Percentiles rank a stretch among this genome's conserved stretches.
Conservation (phyloP, 2,888 invertebrate genomes). For the Orthosia cruda region DNA sequence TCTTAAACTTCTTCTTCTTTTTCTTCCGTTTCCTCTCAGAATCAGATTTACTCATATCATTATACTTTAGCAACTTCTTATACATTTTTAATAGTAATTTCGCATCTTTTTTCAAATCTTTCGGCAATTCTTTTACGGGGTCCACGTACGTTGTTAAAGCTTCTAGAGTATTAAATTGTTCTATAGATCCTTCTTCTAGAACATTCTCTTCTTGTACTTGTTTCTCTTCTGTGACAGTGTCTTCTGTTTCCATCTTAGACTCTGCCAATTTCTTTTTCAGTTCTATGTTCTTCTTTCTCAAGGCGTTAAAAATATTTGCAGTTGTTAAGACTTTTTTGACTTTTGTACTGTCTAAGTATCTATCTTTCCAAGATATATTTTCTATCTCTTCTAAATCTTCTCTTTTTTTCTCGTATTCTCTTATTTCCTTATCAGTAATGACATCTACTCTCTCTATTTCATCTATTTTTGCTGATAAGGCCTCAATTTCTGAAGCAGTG, state of each 20-base stretch:
- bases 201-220: slow-evolving; percentile 53
- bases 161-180: slow-evolving; percentile 90
- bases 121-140: slow-evolving; percentile 74
- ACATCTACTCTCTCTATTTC: slow-evolving; percentile 84
- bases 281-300: slow-evolving; percentile 92
- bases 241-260: slow-evolving; percentile 64
- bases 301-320: slow-evolving; percentile 91
- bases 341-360: slow-evolving; percentile 92
- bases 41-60: slow-evolving; percentile 80
- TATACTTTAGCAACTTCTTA: slow-evolving; percentile 86
- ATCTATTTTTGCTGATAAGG: slow-evolving; percentile 88
- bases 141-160: slow-evolving; percentile 84
- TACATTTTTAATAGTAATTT: slow-evolving; percentile 89
- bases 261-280: slow-evolving; percentile 84
- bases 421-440: slow-evolving; percentile 77
- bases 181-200: slow-evolving; percentile 88
- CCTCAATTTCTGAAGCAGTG: slow-evolving; percentile 86
- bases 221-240: slow-evolving; percentile 35
- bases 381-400: slow-evolving; percentile 63
- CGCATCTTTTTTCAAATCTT: slow-evolving; percentile 86
- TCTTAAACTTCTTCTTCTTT: slow-evolving; percentile 69
- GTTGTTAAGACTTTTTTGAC: slow-evolving; percentile 91
- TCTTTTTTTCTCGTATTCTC: slow-evolving; percentile 69
- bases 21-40: slow-evolving; percentile 84
- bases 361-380: slow-evolving; percentile 91